Base-by-base conservation (phyloP, 2,113 vertebrate species). In the Perca fluviatilis region DNA sequence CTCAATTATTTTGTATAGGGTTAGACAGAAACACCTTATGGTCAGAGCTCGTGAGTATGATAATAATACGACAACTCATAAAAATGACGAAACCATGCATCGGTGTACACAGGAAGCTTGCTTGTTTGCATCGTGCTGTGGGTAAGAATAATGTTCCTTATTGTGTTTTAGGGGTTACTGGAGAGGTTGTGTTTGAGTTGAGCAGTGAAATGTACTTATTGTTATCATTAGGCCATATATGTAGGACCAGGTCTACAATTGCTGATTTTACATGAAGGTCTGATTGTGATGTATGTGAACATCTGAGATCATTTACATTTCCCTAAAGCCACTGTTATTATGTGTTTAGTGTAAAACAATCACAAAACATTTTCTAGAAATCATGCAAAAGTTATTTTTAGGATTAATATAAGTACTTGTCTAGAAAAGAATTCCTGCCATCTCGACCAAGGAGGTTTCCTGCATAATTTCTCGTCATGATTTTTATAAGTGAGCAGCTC, bases 101-200 rank as follows among this genome's bases (percentile, higher is more conserved):
- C 11, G 36, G 30, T 10, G 16, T 53, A 4, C 27, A 23, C 40
- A 49, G 73, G 57, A 86, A 47, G 33, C 16, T 33, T 33, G 1
- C 64, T 8, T 47, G 57, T 57, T 63, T 88, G 14, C 80, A 63
- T 6, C 51, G 0, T 47, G 21, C 63, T 62, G 1, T 70, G 23
- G 91, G 93, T 93, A 86, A 85, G 79, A 66, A 47, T 16, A 14
- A 36, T 56, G 6, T 16, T 79, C 1, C 62, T 33, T 63, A 7
- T 46, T 61, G 18, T 56, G 18, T 78, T 30, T 27, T 57, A 63
- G 5, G 13, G 7, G 7, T 36, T 19, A 36, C n/a, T 27, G 2
- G 2, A 50, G 13, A 50, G 8, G 21, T 21, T 16, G 36, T 53
- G 12, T 50, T 19, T 58, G 27, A 46, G 33, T 19, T 43, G 7